Conservation (phyloP, 2,113 vertebrate species). For the Nesoenas mayeri region DNA sequence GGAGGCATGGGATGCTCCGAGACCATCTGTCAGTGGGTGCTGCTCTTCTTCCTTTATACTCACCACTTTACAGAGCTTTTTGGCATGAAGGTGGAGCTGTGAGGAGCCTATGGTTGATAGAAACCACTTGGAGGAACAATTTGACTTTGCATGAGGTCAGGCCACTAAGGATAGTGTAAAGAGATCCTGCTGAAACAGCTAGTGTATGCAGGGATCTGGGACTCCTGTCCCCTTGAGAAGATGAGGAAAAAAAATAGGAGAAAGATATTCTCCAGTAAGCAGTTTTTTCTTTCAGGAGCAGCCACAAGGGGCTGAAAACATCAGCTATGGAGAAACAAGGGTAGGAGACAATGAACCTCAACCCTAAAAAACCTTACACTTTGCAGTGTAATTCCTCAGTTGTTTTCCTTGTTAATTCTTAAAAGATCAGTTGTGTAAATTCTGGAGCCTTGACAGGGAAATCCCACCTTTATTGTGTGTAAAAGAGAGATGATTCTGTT, state of each 20-base stretch:
- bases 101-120: background rate
- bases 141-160: background rate
- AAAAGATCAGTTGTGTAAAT: background rate
- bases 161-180: background rate
- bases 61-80: background rate
- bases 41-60: background rate
- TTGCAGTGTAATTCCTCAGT: background rate
- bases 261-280: background rate
- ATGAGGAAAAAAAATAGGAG: background rate
- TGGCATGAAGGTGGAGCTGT: background rate
- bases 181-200: background rate
- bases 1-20: accelerated
- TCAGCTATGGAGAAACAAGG: background rate
- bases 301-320: background rate
- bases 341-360: background rate
- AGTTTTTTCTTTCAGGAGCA: background rate
- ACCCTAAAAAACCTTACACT: background rate
- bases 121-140: background rate
- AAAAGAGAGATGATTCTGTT: background rate
- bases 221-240: background rate
- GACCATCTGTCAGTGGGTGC: background rate
- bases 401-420: background rate
- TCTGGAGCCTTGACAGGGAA: background rate
- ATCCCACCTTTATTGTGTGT: background rate
- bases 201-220: background rate